A percentile compares a stretch with the other conserved stretches of the same genome.
phyloP scores from a whole-genome alignment of 2,888 invertebrate genomes.

The Abscondita cerata region DNA sequence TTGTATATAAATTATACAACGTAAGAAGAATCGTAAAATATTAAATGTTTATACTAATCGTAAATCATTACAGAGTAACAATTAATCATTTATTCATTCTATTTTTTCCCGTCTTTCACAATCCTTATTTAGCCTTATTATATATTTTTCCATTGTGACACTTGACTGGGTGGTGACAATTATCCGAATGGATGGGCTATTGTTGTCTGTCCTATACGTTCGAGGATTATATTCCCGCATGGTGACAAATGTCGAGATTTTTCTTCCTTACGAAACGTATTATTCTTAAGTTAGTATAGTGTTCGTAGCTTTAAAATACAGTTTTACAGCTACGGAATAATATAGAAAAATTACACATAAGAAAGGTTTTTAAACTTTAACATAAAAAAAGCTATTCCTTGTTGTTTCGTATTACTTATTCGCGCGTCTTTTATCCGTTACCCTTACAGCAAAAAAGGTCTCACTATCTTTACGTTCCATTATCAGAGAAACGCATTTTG shows the following conservation, averaged over 20 bases:
- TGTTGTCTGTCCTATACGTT: too few relatives aligned
- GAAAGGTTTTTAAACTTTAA: conserved; percentile 14
- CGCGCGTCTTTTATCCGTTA: conserved; percentile 7
- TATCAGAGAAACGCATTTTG: conserved; percentile 28
- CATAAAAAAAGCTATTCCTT: conserved; percentile 11
- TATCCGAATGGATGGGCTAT: too few relatives aligned
- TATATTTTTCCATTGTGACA: too few relatives aligned
- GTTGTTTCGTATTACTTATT: conserved; percentile 24
- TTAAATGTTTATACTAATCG: too few relatives aligned
- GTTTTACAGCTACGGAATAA: background rate
- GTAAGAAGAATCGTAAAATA: too few relatives aligned
- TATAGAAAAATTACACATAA: conserved; percentile 12
- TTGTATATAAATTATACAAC: too few relatives aligned
- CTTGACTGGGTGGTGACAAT: too few relatives aligned
- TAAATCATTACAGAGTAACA: too few relatives aligned
- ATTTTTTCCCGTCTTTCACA: too few relatives aligned
- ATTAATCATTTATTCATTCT: too few relatives aligned
- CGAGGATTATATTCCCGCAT: too few relatives aligned
- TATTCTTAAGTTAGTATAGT: background rate
- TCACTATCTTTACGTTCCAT: conserved; percentile 24
- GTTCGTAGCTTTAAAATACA: background rate
- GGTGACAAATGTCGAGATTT: conserved; percentile 10
- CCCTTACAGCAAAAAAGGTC: conserved; percentile 13
- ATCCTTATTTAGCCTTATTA: too few relatives aligned
- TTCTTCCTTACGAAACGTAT: conserved; percentile 5